phyloP scores from a whole-genome alignment of 1,140 invertebrate genomes.

The Drosophila ananassae region DNA sequence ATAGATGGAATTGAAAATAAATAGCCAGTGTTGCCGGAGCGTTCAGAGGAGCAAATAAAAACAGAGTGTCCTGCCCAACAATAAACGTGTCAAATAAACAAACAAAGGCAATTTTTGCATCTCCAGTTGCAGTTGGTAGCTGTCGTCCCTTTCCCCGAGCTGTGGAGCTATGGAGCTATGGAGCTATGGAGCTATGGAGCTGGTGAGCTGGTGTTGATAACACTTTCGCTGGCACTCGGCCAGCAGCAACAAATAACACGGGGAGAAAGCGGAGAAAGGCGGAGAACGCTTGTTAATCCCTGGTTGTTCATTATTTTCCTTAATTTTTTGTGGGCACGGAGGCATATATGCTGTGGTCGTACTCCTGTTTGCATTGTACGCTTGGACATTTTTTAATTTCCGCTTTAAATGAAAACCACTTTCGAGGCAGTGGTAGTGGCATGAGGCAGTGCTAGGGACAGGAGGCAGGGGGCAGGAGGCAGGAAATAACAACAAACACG shows the following conservation, averaged over 20 bases:
- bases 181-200: background rate
- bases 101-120: constrained; percentile 50
- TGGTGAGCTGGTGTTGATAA: constrained; percentile 47
- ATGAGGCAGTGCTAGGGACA: too few relatives aligned
- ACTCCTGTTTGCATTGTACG: constrained; percentile 44
- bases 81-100: constrained; percentile 51
- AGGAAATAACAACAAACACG: constrained; percentile 8
- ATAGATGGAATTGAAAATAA: constrained; percentile 59
- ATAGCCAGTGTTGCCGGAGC: constrained; percentile 19
- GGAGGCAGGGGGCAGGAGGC: background rate
- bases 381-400: constrained; percentile 77
- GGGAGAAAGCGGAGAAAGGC: background rate
- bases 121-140: constrained; percentile 3
- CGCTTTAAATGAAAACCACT: constrained; percentile 79
- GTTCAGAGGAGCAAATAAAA: background rate
- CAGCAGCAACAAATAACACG: constrained; percentile 5
- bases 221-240: constrained; percentile 45
- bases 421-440: constrained; percentile 15
- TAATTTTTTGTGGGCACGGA: constrained; percentile 3
- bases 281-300: constrained; percentile 51
- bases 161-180: background rate
- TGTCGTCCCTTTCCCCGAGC: background rate
- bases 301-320: constrained; percentile 53
- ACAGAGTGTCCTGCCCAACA: constrained; percentile 15
- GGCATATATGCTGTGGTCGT: constrained; percentile 2